Percentiles rank a stretch among this genome's conserved stretches.
Evolutionary conservation across 2,797 vertebrate species (phyloP).

Genomic region (Champsocephalus gunnari): DNA sequence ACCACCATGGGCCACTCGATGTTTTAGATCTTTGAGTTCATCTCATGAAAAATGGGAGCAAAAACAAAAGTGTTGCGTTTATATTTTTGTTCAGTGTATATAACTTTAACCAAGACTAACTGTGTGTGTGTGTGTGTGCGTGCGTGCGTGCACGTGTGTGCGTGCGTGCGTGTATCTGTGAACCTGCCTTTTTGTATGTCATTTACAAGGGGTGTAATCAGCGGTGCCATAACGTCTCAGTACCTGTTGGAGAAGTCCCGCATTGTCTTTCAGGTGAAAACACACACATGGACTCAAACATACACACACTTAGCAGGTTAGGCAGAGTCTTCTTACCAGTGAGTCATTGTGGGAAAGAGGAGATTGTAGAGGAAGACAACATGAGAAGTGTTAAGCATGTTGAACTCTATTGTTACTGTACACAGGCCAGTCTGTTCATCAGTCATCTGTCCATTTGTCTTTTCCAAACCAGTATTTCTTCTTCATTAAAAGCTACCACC

Average conservation of each 20-base stretch:
- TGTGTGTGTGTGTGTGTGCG: slow-evolving; percentile 24
- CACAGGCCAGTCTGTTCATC: slow-evolving; percentile 2
- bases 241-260: slow-evolving; percentile 97
- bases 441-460: slow-evolving; percentile 17
- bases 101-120: background rate
- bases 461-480: background rate
- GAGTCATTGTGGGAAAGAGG: slow-evolving; percentile 70
- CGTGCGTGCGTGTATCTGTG: slow-evolving; percentile 14
- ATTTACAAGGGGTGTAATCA: slow-evolving; percentile 88
- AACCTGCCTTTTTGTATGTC: slow-evolving; percentile 49
- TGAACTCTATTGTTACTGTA: slow-evolving; percentile 9
- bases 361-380: slow-evolving; percentile 44
- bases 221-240: slow-evolving; percentile 98
- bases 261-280: slow-evolving; percentile 94
- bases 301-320: slow-evolving; percentile 38
- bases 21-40: too few species aligned
- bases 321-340: slow-evolving; percentile 73
- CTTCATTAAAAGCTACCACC: background rate
- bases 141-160: slow-evolving; percentile 29
- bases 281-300: slow-evolving; percentile 11
- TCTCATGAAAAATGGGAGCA: too few species aligned
- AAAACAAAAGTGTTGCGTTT: too few species aligned
- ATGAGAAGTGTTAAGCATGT: slow-evolving; percentile 42
- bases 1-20: too few species aligned
- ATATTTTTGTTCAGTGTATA: too few species aligned